Conservation (phyloP, 2,797 vertebrate species). For the Syncerus caffer region DNA sequence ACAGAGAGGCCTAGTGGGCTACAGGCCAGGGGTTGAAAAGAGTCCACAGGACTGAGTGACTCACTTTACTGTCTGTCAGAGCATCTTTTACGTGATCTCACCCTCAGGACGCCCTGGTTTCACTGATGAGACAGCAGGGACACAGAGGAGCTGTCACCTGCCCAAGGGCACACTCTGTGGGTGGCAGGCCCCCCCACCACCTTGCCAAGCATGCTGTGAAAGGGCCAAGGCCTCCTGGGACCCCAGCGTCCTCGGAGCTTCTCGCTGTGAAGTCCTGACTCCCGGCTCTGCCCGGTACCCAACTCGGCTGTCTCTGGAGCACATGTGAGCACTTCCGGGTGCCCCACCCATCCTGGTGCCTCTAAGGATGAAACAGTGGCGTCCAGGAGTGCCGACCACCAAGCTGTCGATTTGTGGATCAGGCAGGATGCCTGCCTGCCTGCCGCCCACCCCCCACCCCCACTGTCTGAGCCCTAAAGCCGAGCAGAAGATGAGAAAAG, state of each 20-base stretch:
- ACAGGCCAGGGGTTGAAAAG: not conserved
- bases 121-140: too few relatives aligned
- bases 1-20: not conserved
- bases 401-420: not conserved
- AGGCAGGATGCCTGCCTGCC: not conserved
- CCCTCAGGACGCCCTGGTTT: too few relatives aligned
- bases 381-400: rapidly evolving
- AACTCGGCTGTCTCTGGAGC: not conserved
- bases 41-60: not conserved
- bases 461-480: not conserved
- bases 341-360: rapidly evolving
- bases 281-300: rapidly evolving
- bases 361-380: not conserved
- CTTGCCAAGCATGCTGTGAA: not conserved
- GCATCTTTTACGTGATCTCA: rapidly evolving
- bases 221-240: not conserved
- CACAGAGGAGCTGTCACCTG: not conserved
- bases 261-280: not conserved
- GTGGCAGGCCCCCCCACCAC: not conserved
- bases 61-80: not conserved
- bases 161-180: not conserved
- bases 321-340: not conserved
- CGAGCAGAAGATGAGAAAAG: not conserved
- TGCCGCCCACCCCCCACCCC: not conserved
- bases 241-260: conserved; percentile 1